Conservation (phyloP, 2,797 vertebrate species). For the Tarsius wallacei region DNA sequence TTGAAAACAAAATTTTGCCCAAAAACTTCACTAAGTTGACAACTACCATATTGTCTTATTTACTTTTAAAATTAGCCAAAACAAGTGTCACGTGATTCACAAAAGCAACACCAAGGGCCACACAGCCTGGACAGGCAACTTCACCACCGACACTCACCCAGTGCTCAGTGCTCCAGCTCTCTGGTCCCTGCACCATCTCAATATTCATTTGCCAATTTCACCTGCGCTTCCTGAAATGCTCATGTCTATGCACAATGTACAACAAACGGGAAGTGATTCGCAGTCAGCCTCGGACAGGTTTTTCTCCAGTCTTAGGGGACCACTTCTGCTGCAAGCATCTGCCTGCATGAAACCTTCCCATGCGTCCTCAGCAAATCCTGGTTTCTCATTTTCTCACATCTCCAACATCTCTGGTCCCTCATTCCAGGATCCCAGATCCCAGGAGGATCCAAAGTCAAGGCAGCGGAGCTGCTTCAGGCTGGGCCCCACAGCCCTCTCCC, state of each 20-base stretch:
- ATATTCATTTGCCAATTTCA: neutral
- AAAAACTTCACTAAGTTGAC: neutral
- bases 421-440: neutral
- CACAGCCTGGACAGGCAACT: neutral
- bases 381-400: neutral
- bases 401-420: neutral
- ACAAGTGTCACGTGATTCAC: neutral
- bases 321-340: fast-evolving
- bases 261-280: fast-evolving
- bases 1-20: neutral
- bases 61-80: neutral
- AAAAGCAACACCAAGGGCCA: neutral
- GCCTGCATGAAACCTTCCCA: neutral
- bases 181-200: no score
- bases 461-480: neutral
- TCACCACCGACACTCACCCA: neutral
- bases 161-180: no score
- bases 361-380: neutral
- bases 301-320: neutral
- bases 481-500: no score
- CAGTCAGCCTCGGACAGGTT: neutral
- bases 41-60: neutral
- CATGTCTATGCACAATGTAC: fast-evolving
- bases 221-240: neutral
- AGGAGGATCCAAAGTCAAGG: neutral